These are phyloP conservation scores for Drosophila rufa DNA, from an alignment of 1,140 invertebrate species.

Conservation along the genomic window DNA sequence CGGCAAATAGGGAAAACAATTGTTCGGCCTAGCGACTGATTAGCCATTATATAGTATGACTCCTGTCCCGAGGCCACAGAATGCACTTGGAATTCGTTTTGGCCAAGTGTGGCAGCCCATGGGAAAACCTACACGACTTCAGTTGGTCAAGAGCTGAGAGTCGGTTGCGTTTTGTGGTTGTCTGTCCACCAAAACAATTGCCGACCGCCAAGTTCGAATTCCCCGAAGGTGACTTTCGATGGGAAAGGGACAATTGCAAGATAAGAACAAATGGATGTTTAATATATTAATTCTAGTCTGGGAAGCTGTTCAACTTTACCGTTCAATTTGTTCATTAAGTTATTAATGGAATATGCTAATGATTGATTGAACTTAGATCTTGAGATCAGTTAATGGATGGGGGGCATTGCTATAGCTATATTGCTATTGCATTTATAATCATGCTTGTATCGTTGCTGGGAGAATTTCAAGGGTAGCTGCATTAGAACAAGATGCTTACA, in stretches of 20 bases:
- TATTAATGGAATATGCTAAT: conserved; percentile 51
- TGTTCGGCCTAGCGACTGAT: conserved; percentile 49
- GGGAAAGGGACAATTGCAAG: conserved; percentile 3
- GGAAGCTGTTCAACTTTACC: conserved; percentile 8
- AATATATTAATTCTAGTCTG: neutral
- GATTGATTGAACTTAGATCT: conserved; percentile 21
- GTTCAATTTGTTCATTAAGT: conserved; percentile 13
- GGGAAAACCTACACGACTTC: conserved; percentile 49
- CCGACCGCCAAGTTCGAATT: conserved; percentile 44
- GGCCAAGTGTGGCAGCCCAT: conserved; percentile 12
- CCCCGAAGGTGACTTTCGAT: conserved; percentile 38
- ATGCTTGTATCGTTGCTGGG: neutral
- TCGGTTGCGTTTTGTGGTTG: conserved; percentile 66
- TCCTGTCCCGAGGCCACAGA: conserved; percentile 39
- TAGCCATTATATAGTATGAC: conserved; percentile 36
- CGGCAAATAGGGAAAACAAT: conserved; percentile 49
- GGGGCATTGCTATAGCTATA: too few species aligned
- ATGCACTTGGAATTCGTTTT: conserved; percentile 34
- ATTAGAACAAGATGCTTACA: neutral
- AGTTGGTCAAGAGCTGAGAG: conserved; percentile 52
- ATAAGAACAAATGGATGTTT: neutral
- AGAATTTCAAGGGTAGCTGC: neutral
- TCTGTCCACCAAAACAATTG: conserved; percentile 30
- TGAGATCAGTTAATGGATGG: conserved; percentile 13
- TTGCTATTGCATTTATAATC: neutral